A percentile compares a stretch with the other conserved stretches of the same genome.
phyloP scores from a whole-genome alignment of 2,797 vertebrate genomes.

The Morelia viridis region DNA sequence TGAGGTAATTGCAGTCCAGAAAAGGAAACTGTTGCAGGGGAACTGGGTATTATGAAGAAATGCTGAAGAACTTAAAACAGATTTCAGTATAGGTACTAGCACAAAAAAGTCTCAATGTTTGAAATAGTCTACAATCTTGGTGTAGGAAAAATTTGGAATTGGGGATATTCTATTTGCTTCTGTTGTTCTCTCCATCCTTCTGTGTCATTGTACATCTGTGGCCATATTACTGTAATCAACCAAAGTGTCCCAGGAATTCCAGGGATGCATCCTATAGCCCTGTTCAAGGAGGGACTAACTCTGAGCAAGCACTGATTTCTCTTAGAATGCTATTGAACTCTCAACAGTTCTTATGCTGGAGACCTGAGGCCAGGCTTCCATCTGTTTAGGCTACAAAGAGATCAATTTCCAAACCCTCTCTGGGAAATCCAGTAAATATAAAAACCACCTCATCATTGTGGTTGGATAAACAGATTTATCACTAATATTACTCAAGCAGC shows the following conservation, averaged over 20 bases:
- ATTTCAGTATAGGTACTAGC: not conserved
- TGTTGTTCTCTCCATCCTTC: rapidly evolving
- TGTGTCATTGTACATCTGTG: not conserved
- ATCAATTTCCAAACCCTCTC: not conserved
- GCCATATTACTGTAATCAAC: not conserved
- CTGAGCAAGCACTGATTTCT: too few relatives aligned
- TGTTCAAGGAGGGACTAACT: not conserved
- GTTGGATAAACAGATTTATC: not conserved
- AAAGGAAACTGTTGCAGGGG: conserved; percentile 26
- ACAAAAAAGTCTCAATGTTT: not conserved
- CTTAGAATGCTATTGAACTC: not conserved
- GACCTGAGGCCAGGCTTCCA: not conserved
- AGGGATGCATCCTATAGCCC: not conserved
- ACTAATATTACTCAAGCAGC: not conserved
- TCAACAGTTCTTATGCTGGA: not conserved
- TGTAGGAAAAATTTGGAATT: not conserved
- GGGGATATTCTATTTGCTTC: not conserved
- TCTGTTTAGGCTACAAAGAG: not conserved
- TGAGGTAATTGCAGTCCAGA: conserved; percentile 47
- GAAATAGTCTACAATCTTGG: not conserved
- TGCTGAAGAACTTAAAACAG: not conserved
- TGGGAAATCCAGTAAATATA: not conserved
- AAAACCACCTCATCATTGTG: not conserved
- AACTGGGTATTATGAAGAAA: conserved; percentile 17
- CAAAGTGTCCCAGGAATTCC: not conserved